phyloP scores from a whole-genome alignment of 2,888 invertebrate genomes.

The Parelbella ahira region DNA sequence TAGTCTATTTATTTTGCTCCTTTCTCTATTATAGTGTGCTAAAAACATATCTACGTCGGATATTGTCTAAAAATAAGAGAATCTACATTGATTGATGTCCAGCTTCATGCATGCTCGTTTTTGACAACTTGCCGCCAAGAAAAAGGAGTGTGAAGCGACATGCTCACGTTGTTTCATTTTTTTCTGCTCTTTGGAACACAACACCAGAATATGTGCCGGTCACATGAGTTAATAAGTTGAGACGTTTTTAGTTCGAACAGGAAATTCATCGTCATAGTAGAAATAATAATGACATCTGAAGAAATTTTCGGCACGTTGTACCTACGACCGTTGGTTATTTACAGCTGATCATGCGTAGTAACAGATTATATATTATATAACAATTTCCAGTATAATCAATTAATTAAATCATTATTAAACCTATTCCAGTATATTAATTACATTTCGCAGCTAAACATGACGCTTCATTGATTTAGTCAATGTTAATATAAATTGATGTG shows the following conservation, averaged over 20 bases:
- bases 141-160: conserved; percentile 61
- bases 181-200: conserved; percentile 58
- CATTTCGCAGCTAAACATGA: too few relatives aligned
- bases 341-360: too few relatives aligned
- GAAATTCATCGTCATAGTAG: conserved; percentile 48
- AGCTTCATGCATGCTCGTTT: conserved; percentile 61
- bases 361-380: too few relatives aligned
- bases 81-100: conserved; percentile 71
- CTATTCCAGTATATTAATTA: too few relatives aligned
- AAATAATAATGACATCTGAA: conserved; percentile 30
- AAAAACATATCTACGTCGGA: conserved; percentile 41
- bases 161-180: conserved; percentile 41
- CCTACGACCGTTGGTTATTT: too few relatives aligned
- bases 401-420: too few relatives aligned
- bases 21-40: conserved; percentile 1
- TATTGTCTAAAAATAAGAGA: conserved; percentile 60
- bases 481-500: too few relatives aligned
- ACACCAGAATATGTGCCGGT: conserved; percentile 50
- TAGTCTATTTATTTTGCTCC: conserved; percentile 4
- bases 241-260: conserved; percentile 47
- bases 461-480: too few relatives aligned
- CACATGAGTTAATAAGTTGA: conserved; percentile 40
- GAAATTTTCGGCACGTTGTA: neutral
- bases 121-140: conserved; percentile 64
- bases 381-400: too few relatives aligned